Percentiles rank a stretch among this genome's conserved stretches.
phyloP scores from a whole-genome alignment of 2,797 vertebrate genomes.

The Eurystomus glaucurus region DNA sequence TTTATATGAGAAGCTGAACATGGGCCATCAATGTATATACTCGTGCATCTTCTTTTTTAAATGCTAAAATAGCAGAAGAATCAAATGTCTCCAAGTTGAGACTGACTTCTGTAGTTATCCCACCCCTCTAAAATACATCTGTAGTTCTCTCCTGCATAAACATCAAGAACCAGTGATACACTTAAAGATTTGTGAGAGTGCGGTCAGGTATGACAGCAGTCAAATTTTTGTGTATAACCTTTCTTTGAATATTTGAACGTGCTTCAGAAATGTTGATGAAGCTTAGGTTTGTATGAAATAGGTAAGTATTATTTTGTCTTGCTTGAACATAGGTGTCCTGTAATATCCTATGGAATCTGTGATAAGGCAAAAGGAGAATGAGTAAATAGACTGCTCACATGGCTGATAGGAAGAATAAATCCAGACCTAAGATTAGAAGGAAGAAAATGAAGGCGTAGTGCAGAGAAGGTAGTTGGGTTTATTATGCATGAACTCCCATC shows the following conservation, averaged over 20 bases:
- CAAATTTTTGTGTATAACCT: not conserved
- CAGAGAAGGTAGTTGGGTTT: not conserved
- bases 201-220: not conserved
- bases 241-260: not conserved
- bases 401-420: not conserved
- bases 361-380: not conserved
- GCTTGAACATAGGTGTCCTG: not conserved
- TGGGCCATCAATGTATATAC: not conserved
- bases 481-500: rapidly evolving
- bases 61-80: not conserved
- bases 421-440: not conserved
- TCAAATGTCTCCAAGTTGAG: not conserved
- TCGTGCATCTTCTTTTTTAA: not conserved
- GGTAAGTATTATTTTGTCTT: not conserved
- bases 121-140: not conserved
- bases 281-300: not conserved
- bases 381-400: not conserved
- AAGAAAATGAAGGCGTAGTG: not conserved
- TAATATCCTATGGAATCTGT: not conserved
- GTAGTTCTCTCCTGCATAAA: not conserved
- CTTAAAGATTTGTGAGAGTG: not conserved
- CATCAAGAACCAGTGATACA: not conserved
- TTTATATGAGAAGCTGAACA: not conserved
- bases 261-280: not conserved
- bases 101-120: not conserved